Base-by-base conservation (phyloP, 92 coral and sea anemone species). In the Diadumene lineata region DNA sequence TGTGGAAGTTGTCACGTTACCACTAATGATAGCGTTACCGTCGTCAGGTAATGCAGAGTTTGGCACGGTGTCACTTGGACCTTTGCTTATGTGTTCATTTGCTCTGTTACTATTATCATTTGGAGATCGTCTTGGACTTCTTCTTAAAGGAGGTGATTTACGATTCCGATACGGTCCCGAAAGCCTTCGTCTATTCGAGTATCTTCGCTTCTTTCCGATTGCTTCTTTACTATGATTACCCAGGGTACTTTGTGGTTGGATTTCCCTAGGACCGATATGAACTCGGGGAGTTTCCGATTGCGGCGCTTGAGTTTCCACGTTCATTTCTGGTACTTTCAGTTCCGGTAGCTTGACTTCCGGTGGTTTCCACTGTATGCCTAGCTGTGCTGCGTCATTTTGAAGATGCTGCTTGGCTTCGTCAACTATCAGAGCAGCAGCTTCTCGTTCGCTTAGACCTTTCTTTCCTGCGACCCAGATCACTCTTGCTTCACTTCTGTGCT, bases 381-480 rank as follows among this genome's bases (percentile, higher is more conserved):
- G 85, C 56, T 87, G 89, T 19, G 91, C 93, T 25, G 82, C 97
- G 60, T 96, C 99, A 56, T 84, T 82, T 65, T 96, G 90, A 26
- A 92, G 56, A 44, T 86, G 82, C 43, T 82, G 80, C 34, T 88
- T 78, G 0, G 99, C 99, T 74, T 96, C 97, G 25, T 13, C 31
- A 10, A 96, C 81, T 28, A 96, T 86, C 18, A 86, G 73, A 56
- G 58, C 83, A 15, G 97, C 90, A 2, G 97, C 99, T 32, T 80
- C 93, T 21, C 69, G 79, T 61, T 89, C 96, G 29, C 98, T 89
- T 31, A 96, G 80, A 1, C 91, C 99, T 53, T 81, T 60, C 44
- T 87, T 75, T 6, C 97, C 99, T 16, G 93, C 90, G 28, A 96
- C 97, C 99, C 99, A 92, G 43, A 96, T 81, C 51, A 93, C 93